Conservation (phyloP, 2,888 invertebrate species). For the Volucella inanis region DNA sequence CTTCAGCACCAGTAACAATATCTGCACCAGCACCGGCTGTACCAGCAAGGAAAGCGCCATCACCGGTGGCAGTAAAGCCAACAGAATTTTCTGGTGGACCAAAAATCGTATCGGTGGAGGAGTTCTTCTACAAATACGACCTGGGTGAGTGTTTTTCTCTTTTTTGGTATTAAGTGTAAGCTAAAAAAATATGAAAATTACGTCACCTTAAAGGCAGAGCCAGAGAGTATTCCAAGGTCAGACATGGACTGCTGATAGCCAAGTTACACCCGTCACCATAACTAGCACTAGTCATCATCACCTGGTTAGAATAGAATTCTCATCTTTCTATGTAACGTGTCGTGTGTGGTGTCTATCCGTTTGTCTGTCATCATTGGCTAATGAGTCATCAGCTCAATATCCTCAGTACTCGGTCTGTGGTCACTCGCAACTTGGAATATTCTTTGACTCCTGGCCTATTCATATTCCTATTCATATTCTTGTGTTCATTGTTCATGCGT, state of each 20-base stretch:
- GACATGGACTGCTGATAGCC: constrained; percentile 26
- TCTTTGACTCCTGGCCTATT: constrained; percentile 5
- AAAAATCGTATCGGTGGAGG: constrained; percentile 84
- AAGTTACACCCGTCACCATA: neutral
- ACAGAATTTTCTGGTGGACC: constrained; percentile 48
- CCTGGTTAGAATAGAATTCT: constrained; percentile 23
- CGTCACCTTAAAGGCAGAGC: constrained; percentile 46
- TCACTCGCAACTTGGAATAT: constrained; percentile 22
- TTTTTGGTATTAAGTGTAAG: neutral
- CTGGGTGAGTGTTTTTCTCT: constrained; percentile 85
- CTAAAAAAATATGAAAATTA: constrained; percentile 42
- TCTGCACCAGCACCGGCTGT: constrained; percentile 49
- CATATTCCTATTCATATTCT: neutral
- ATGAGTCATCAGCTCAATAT: constrained; percentile 42
- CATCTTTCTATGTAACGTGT: constrained; percentile 2
- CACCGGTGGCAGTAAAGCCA: constrained; percentile 63
- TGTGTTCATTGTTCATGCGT: constrained; percentile 9
- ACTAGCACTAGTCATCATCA: constrained; percentile 27
- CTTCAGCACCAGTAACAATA: constrained; percentile 35
- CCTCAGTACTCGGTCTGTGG: neutral
- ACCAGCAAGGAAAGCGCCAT: constrained; percentile 63
- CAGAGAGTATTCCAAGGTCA: constrained; percentile 70
- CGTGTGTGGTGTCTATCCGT: constrained; percentile 19
- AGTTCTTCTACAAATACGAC: constrained; percentile 87
- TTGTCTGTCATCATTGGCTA: constrained; percentile 14